Evolutionary conservation across 2,888 invertebrate species (phyloP).

Genomic region (Lithosia quadra): DNA sequence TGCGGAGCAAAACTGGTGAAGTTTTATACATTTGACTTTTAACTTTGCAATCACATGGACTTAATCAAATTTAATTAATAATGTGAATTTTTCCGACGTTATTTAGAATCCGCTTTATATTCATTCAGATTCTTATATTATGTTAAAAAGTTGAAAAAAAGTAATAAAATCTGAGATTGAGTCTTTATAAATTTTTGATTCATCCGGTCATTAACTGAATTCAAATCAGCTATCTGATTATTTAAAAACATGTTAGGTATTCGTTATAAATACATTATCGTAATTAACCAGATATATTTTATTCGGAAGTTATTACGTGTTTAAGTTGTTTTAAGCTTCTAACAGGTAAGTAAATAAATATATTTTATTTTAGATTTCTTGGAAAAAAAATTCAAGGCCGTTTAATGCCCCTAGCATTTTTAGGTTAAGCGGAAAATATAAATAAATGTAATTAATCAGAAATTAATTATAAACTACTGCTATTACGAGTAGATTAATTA

Average conservation of each 20-base stretch:
- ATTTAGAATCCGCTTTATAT: too few species aligned
- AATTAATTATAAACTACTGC: neutral
- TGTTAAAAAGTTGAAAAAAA: neutral
- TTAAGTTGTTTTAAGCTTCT: neutral
- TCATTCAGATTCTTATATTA: too few species aligned
- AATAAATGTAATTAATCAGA: neutral
- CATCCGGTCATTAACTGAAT: conserved; percentile 4
- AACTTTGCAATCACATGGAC: too few species aligned
- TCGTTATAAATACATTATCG: too few species aligned
- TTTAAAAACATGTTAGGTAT: neutral
- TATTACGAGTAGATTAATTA: neutral
- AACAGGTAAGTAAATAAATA: neutral
- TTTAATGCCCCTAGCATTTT: neutral
- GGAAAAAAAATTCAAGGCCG: neutral
- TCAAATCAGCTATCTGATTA: neutral
- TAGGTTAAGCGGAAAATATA: conserved; percentile 1
- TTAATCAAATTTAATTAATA: too few species aligned
- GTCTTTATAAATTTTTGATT: neutral
- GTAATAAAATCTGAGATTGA: neutral
- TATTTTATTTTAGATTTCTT: neutral
- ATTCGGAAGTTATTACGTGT: neutral
- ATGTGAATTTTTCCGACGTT: too few species aligned
- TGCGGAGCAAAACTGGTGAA: too few species aligned
- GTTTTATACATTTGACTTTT: too few species aligned
- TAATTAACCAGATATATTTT: neutral